phyloP scores from a whole-genome alignment of 1,140 invertebrate genomes.

The Anthonomus grandis region DNA sequence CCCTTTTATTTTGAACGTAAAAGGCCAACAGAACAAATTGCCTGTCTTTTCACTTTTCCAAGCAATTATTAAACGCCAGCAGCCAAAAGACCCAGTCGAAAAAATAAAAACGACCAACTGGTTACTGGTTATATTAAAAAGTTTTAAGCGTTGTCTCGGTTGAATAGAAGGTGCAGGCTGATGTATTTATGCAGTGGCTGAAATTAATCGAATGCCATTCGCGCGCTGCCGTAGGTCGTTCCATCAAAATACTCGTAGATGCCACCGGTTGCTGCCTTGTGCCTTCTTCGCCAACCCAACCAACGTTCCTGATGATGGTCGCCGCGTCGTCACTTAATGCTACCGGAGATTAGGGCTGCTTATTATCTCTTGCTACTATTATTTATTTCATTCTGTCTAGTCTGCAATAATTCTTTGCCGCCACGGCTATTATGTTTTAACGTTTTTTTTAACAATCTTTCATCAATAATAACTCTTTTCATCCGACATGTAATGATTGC shows the following conservation, averaged over 20 bases:
- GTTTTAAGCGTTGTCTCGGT: slow-evolving; percentile 20
- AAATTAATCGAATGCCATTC: slow-evolving; percentile 46
- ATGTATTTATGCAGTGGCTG: slow-evolving; percentile 39
- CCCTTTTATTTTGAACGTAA: slow-evolving; percentile 14
- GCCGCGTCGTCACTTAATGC: neutral
- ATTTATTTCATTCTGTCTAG: no score
- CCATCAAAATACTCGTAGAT: slow-evolving; percentile 18
- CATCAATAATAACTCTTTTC: no score
- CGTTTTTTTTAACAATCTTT: no score
- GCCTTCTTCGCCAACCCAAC: no score
- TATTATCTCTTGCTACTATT: no score
- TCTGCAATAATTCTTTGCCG: no score
- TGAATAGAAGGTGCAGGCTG: slow-evolving; percentile 29
- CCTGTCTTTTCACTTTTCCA: slow-evolving; percentile 26
- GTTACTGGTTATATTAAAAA: slow-evolving; percentile 23
- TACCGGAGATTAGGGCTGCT: slow-evolving; percentile 1
- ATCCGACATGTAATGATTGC: no score
- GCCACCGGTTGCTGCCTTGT: slow-evolving; percentile 9
- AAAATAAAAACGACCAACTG: slow-evolving; percentile 22
- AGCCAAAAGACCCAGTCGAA: slow-evolving; percentile 17
- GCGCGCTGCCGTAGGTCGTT: slow-evolving; percentile 43
- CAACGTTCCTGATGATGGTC: no score
- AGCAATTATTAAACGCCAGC: slow-evolving; percentile 24
- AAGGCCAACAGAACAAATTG: slow-evolving; percentile 14
- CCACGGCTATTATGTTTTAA: no score